Percentiles rank a stretch among this genome's conserved stretches.
Conservation (phyloP, 2,797 vertebrate genomes). For the Chiloscyllium punctatum region DNA sequence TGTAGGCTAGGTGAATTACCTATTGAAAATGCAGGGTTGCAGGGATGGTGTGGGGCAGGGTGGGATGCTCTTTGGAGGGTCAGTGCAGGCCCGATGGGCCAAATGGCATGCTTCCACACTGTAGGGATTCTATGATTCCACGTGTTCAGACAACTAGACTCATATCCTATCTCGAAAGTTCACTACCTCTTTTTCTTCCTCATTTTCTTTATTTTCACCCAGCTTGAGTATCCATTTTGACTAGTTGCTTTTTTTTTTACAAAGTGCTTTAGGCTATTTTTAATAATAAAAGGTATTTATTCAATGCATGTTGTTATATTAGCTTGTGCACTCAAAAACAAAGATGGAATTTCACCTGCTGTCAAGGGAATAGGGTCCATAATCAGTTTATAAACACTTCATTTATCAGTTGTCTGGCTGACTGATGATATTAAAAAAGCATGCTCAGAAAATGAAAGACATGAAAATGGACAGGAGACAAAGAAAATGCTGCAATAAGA, state of each 20-base stretch:
- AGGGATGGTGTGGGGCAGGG: no score
- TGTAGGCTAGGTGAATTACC: no score
- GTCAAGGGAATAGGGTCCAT: not conserved
- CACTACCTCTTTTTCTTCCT: not conserved
- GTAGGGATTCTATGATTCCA: not conserved
- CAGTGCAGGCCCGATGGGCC: no score
- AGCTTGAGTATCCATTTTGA: not conserved
- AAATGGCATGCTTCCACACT: no score
- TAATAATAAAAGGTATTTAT: not conserved
- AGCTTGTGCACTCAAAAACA: not conserved
- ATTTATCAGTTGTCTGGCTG: not conserved
- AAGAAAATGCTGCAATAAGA: not conserved
- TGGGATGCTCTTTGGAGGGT: no score
- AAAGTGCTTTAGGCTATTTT: not conserved
- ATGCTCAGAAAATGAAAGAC: not conserved
- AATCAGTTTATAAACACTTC: not conserved
- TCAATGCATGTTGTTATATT: not conserved
- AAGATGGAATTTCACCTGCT: not conserved
- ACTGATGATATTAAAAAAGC: not conserved
- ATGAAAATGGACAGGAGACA: not conserved
- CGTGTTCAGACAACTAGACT: not conserved
- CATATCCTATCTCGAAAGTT: not conserved
- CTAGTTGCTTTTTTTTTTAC: not conserved
- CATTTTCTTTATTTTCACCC: not conserved
- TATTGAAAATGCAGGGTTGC: no score